Conservation (phyloP, 2,797 vertebrate genomes). For the Chelon auratus region DNA sequence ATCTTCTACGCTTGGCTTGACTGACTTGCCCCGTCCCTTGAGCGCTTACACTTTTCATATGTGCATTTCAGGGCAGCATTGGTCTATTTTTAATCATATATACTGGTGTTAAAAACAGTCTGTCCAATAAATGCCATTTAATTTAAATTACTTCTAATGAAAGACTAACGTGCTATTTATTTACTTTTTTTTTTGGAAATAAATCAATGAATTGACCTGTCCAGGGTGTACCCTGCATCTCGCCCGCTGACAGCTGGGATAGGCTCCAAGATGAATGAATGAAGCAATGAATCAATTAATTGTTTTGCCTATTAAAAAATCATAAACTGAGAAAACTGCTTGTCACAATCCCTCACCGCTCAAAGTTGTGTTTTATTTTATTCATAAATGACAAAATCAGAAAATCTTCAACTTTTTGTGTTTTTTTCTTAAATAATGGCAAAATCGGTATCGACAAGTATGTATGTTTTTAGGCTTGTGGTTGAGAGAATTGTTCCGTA, state of each 20-base stretch:
- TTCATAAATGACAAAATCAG: not conserved
- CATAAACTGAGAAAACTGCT: too few relatives aligned
- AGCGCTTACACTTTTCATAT: conserved; percentile 8
- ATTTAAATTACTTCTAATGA: too few relatives aligned
- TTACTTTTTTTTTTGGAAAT: not conserved
- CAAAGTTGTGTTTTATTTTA: not conserved
- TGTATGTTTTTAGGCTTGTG: not conserved
- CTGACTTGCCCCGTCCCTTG: not conserved
- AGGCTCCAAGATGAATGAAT: too few relatives aligned
- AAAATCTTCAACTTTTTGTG: not conserved
- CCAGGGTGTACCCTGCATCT: too few relatives aligned
- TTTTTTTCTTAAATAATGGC: too few relatives aligned
- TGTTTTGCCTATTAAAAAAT: too few relatives aligned
- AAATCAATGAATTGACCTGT: too few relatives aligned
- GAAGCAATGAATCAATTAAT: too few relatives aligned
- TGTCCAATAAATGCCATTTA: not conserved
- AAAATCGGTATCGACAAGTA: too few relatives aligned
- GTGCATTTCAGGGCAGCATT: conserved; percentile 3
- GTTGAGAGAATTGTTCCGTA: not conserved
- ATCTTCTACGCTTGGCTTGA: conserved; percentile 28
- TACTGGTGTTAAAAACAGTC: not conserved
- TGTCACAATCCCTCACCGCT: too few relatives aligned
- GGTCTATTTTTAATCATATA: not conserved
- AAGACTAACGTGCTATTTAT: too few relatives aligned
- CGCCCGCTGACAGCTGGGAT: too few relatives aligned